Base-by-base conservation (phyloP, 37 sponge, comb jelly and placozoan species). In the Corticium candelabrum region DNA sequence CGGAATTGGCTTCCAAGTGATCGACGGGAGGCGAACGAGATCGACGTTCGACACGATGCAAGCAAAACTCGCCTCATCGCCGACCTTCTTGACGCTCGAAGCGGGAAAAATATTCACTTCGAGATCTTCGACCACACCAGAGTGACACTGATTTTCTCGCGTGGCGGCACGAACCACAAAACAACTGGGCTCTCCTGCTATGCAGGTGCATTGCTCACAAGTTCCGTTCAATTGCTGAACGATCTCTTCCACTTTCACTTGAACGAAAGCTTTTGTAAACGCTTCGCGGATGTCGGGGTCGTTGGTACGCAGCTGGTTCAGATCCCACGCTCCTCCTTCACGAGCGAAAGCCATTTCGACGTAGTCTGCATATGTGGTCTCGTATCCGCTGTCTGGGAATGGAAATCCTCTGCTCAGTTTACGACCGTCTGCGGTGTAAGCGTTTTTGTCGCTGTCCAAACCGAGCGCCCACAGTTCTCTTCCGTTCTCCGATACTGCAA, bases 251-350 rank as follows among this genome's bases (percentile, higher is more conserved):
- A 82, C 86, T 41, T 85, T 85, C 33, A 77, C 90, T 27, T 74
- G 38, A 0, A 93, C 80, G 82, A 93, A 89, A 0, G 88, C 85
- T 40, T 72, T 80, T 7, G 88, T 89, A 73, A 93, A 93, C 11
- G 90, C 82, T 33, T 72, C 72, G 0, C 62, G 62, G 21, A 11
- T 50, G 15, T 27, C 62, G 62, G 11, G 11, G 21, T 50, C 62
- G 62, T 21, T 21, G 15, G 21, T 27, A 50, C 62, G 62, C 62
- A 50, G 21, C 11, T 50, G 21, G 21, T 50, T 21, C 62, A 50
- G 21, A 50, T 50, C 62, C 62, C 62, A 50, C 62, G 62, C 62
- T 11, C 62, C 62, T 11, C 62, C 62, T 11, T 21, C 15, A 11
- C 15, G 11, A 11, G 62, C 62, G 21, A 50, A 50, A 11, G 62